phyloP scores from a whole-genome alignment of 2,797 vertebrate genomes.

The Alca torda region DNA sequence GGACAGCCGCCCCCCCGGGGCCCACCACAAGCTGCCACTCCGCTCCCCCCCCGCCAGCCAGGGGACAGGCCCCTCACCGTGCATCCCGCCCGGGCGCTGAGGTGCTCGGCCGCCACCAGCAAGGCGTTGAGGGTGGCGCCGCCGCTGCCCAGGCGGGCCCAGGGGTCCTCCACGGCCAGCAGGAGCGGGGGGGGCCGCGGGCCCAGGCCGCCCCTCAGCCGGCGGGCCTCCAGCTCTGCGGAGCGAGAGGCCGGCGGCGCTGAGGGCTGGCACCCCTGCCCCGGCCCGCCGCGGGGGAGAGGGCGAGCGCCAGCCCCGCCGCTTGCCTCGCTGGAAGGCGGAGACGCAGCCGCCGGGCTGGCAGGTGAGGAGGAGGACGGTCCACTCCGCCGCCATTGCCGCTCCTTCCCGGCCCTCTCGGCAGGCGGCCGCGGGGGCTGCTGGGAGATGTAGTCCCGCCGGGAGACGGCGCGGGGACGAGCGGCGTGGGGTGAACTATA shows the following conservation, averaged over 20 bases:
- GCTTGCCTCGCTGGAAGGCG: conserved; percentile 47
- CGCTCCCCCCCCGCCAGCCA: neutral
- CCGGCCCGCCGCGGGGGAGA: too few relatives aligned
- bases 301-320: neutral
- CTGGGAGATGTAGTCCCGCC: neutral
- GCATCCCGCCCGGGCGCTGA: conserved; percentile 86
- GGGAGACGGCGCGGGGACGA: neutral
- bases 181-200: conserved; percentile 70
- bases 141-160: conserved; percentile 86
- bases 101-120: conserved; percentile 91
- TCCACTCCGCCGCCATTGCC: conserved; percentile 18
- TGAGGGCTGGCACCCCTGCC: neutral
- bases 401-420: neutral
- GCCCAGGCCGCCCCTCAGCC: conserved; percentile 76
- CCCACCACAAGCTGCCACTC: neutral
- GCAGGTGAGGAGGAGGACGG: conserved; percentile 5
- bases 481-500: neutral
- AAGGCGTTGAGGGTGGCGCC: conserved; percentile 93
- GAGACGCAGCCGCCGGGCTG: neutral
- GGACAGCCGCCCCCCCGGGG: neutral
- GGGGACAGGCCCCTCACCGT: conserved; percentile 77
- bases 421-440: neutral
- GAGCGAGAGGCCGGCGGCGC: neutral
- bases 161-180: conserved; percentile 86
- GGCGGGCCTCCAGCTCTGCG: conserved; percentile 83